A percentile compares a stretch with the other conserved stretches of the same genome.
Conservation (phyloP, 2,888 invertebrate species). For the Macroteleia sp. region DNA sequence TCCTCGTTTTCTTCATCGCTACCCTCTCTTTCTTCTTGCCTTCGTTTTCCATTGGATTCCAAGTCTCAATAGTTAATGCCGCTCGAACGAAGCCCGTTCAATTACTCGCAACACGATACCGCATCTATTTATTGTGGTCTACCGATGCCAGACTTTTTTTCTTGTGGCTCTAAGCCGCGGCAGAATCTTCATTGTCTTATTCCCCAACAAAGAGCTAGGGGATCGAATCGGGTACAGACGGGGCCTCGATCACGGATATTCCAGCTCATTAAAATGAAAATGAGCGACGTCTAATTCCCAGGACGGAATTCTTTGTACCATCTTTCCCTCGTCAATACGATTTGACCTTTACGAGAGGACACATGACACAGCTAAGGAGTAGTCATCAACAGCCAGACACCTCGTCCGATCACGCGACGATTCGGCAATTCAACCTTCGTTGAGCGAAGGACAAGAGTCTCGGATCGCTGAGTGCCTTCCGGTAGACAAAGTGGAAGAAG, state of each 20-base stretch:
- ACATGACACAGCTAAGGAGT: conserved; percentile 9
- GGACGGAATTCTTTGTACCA: not conserved
- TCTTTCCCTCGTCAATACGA: not conserved
- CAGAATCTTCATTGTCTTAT: conserved; percentile 57
- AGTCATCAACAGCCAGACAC: no score
- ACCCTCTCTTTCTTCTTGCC: conserved; percentile 39
- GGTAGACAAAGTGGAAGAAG: conserved; percentile 57
- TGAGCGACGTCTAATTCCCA: conserved; percentile 31
- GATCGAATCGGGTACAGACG: conserved; percentile 17
- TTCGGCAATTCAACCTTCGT: conserved; percentile 30
- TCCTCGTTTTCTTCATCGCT: conserved; percentile 40
- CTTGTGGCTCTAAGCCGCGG: conserved; percentile 39
- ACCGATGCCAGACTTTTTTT: conserved; percentile 68
- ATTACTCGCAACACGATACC: conserved; percentile 80
- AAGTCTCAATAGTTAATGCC: conserved; percentile 78
- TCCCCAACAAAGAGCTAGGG: conserved; percentile 34
- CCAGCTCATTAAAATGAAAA: conserved; percentile 52
- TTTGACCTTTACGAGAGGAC: conserved; percentile 25
- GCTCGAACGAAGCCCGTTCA: conserved; percentile 77
- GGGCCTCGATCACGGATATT: conserved; percentile 44
- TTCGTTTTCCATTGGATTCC: conserved; percentile 47
- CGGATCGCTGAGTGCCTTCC: conserved; percentile 54
- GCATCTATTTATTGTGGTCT: conserved; percentile 79
- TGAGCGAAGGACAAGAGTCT: conserved; percentile 46
- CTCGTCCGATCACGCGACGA: no score